Percentiles rank a stretch among this genome's conserved stretches.
Conservation (phyloP, 2,888 invertebrate species). For the Uropetala carovei region DNA sequence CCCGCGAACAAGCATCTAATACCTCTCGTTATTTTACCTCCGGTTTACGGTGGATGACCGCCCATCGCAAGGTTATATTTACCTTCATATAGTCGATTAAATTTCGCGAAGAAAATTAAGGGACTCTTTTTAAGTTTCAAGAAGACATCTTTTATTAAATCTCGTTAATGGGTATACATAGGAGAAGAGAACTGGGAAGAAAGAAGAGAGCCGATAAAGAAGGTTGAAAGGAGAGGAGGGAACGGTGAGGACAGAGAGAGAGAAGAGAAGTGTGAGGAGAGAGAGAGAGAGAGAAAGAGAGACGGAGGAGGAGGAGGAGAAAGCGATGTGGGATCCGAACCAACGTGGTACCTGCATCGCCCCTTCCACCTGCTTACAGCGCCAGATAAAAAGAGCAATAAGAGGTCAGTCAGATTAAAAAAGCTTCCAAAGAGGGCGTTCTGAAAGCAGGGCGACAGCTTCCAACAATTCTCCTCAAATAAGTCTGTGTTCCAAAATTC, state of each 20-base stretch:
- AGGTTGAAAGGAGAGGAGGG: neutral
- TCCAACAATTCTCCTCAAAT: neutral
- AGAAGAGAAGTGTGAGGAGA: neutral
- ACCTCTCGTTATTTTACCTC: too few relatives aligned
- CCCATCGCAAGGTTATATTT: too few relatives aligned
- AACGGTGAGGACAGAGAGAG: neutral
- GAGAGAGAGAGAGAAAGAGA: neutral
- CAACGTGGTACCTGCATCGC: neutral
- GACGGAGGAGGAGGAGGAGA: neutral
- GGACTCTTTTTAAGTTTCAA: too few relatives aligned
- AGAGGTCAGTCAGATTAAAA: conserved; percentile 17
- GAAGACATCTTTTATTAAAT: too few relatives aligned
- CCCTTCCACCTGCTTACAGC: neutral
- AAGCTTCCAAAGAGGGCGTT: conserved; percentile 14
- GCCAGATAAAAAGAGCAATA: neutral
- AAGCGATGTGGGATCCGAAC: neutral
- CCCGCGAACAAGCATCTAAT: too few relatives aligned
- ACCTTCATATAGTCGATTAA: too few relatives aligned
- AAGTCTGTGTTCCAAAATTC: too few relatives aligned
- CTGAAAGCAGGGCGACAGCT: neutral
- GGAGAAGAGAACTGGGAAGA: neutral
- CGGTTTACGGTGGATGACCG: too few relatives aligned
- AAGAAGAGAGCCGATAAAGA: neutral
- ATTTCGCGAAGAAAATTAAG: too few relatives aligned
- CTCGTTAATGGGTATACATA: too few relatives aligned